Conservation (phyloP, 2,888 invertebrate species). For the Drosophila percnosoma region DNA sequence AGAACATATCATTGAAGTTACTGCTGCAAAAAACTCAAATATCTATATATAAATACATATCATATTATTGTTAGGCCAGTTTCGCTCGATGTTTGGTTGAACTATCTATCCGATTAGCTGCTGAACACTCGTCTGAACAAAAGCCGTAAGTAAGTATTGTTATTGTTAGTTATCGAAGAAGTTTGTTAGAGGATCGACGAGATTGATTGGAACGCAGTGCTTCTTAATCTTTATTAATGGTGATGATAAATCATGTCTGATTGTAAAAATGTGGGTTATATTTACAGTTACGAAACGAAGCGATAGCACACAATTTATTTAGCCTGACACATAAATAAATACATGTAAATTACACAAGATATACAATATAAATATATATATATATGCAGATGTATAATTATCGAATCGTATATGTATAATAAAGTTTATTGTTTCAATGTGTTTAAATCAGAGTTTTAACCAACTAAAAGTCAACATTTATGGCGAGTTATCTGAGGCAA, state of each 20-base stretch:
- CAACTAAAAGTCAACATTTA: background rate
- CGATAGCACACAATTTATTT: constrained; percentile 19
- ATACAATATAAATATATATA: constrained; percentile 21
- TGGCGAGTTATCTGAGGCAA: background rate
- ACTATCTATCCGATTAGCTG: background rate
- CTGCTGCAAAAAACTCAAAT: constrained; percentile 66
- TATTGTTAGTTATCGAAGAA: constrained; percentile 41
- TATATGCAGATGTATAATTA: constrained; percentile 53
- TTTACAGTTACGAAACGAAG: constrained; percentile 32
- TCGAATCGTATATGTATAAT: constrained; percentile 62
- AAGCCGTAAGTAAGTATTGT: constrained; percentile 40
- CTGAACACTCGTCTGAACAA: constrained; percentile 8
- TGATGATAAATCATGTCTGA: constrained; percentile 46
- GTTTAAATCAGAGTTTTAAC: constrained; percentile 31
- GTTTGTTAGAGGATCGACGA: constrained; percentile 6
- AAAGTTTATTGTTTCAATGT: constrained; percentile 75
- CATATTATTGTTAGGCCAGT: constrained; percentile 40
- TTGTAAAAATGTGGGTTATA: constrained; percentile 62
- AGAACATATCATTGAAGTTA: constrained; percentile 83
- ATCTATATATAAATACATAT: constrained; percentile 31
- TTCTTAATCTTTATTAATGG: constrained; percentile 34
- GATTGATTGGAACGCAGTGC: constrained; percentile 40
- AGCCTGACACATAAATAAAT: constrained; percentile 35
- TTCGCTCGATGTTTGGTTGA: constrained; percentile 12
- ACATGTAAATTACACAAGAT: constrained; percentile 48